phyloP scores from a whole-genome alignment of 2,113 vertebrate species.

The Bathybates hornii region DNA sequence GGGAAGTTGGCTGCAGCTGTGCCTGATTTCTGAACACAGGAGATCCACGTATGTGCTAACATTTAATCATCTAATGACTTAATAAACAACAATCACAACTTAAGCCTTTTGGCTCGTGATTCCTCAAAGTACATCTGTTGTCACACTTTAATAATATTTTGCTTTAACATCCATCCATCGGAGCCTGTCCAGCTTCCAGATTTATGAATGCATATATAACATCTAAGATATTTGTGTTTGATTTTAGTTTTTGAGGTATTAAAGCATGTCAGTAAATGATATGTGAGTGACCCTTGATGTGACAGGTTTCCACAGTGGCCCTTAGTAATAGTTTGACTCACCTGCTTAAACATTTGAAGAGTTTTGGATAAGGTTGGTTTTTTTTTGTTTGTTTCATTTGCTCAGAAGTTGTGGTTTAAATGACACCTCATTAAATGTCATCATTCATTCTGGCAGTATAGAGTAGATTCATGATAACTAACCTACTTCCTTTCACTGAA shows the following conservation, averaged over 20 bases:
- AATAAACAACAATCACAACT: neutral
- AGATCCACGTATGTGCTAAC: accelerated
- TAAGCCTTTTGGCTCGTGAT: neutral
- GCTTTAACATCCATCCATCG: neutral
- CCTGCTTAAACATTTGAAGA: neutral
- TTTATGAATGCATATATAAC: neutral
- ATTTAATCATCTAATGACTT: neutral
- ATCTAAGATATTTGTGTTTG: neutral
- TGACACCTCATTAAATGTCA: neutral
- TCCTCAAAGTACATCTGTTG: neutral
- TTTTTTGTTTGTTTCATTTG: neutral
- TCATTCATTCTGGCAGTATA: neutral
- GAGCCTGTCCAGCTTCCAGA: neutral
- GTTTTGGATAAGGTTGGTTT: neutral
- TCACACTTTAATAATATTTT: neutral
- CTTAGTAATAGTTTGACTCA: neutral
- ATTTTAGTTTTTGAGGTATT: neutral
- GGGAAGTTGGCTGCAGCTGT: neutral
- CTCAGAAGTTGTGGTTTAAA: neutral
- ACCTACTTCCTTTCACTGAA: neutral
- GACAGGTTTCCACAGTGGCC: neutral
- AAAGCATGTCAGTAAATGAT: neutral
- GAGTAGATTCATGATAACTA: neutral
- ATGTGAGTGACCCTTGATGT: neutral
- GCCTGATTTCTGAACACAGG: neutral